Evolutionary conservation across 92 coral and sea anemone species (phyloP), one percentile per base, ranked within the genome.

Genomic region (Siderastrea radians): DNA sequence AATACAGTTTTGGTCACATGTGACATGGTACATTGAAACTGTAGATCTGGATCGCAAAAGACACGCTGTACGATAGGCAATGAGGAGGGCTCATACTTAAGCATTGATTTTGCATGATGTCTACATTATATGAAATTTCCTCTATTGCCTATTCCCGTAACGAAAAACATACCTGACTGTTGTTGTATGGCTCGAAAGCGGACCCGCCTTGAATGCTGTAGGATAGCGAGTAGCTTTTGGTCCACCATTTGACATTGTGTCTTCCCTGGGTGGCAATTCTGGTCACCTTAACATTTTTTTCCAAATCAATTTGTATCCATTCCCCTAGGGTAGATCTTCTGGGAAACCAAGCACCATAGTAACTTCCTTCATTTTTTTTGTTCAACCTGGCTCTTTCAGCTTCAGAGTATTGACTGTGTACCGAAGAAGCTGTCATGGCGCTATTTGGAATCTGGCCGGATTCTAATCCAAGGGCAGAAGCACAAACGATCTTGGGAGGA

Each of bases 251-350:
- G 6, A 74, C 80, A 70, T 83, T 63, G 44, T 19, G 53, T 38
- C 88, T 74, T 2, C 92, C 92, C 74, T 89, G 92, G n/a, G 78
- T 83, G 10, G 86, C 83, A 16, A 89, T 77, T 3, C 80, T 61
- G 7, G 71, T 75, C n/a, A 89, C 53, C 48, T 89, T 79, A 1
- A 84, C 83, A 73, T 85, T 51, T 47, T 89, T 77, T 7, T 70
- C 68, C 53, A 89, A 78, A 7, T 85, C 86, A 49, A 89, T 57
- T 6, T 64, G 72, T 7, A 89, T 50, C 92, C 92, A 89, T 38
- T 89, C 89, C 3, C 84, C 47, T 50, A 49, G 75, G 49, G 67
- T 59, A 0, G 84, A 15, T 26, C 44, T 3, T 3, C 19, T n/a
- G 1, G 92, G 78, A 6, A 74, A 59, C 92, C 92, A 89, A 1